These are phyloP conservation scores for Lacerta viridis DNA, from an alignment of 2,797 vertebrate species.

Conservation along the genomic window DNA sequence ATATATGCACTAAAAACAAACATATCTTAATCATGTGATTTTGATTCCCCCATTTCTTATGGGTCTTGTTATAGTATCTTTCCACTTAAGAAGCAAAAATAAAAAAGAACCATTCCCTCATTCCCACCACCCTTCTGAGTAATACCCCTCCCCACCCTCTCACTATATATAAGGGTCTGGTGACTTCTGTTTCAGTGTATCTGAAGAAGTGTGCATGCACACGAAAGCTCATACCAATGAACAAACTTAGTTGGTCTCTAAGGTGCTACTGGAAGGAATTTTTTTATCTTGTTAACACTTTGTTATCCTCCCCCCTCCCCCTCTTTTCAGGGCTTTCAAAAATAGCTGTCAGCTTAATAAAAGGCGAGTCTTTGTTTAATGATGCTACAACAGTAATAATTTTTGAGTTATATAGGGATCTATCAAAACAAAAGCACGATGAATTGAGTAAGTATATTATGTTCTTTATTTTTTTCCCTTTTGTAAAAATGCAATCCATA, in stretches of 20 bases:
- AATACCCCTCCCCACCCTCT: too few species aligned
- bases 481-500: not conserved
- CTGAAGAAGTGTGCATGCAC: too few species aligned
- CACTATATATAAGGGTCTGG: too few species aligned
- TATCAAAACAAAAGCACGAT: not conserved
- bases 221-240: too few species aligned
- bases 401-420: slow-evolving; percentile 44
- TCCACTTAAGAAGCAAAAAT: slow-evolving; percentile 9
- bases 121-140: too few species aligned
- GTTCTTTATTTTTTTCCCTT: not conserved
- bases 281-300: not conserved
- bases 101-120: too few species aligned
- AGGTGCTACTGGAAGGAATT: too few species aligned
- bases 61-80: not conserved
- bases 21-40: not conserved
- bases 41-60: not conserved
- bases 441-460: slow-evolving; percentile 26
- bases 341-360: slow-evolving; percentile 70
- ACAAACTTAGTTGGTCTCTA: too few species aligned
- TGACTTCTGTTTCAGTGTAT: too few species aligned
- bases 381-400: slow-evolving; percentile 57
- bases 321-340: slow-evolving; percentile 70
- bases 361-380: slow-evolving; percentile 70
- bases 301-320: not conserved
- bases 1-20: not conserved